These are phyloP conservation scores for Diplazon laetatorius DNA, from an alignment of 2,888 invertebrate species.

Conservation along the genomic window DNA sequence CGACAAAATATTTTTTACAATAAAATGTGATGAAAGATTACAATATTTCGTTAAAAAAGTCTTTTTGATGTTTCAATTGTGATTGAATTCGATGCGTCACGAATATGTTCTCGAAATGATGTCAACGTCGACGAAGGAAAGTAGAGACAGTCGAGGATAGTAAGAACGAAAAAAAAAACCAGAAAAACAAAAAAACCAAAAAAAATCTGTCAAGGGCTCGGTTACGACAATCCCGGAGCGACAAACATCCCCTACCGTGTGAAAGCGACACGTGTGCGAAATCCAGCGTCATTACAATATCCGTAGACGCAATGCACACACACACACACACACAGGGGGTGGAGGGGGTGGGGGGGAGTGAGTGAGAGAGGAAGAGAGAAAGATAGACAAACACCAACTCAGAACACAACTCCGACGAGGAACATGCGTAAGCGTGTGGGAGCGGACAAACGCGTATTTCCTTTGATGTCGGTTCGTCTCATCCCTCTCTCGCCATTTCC, in stretches of 20 bases:
- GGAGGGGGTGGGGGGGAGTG: too few relatives aligned
- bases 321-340: too few relatives aligned
- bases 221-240: background rate
- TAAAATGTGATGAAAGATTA: too few relatives aligned
- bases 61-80: too few relatives aligned
- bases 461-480: slow-evolving; percentile 48
- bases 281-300: slow-evolving; percentile 24
- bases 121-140: too few relatives aligned
- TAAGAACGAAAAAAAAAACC: background rate
- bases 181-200: background rate
- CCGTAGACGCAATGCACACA: background rate
- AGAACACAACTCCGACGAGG: slow-evolving; percentile 3
- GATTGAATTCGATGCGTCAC: too few relatives aligned
- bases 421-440: slow-evolving; percentile 35
- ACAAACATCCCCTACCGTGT: background rate
- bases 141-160: background rate
- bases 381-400: background rate
- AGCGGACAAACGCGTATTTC: slow-evolving; percentile 32
- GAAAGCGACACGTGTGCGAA: slow-evolving; percentile 1
- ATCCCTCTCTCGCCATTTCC: slow-evolving; percentile 27
- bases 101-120: too few relatives aligned
- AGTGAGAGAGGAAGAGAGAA: too few relatives aligned
- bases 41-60: too few relatives aligned
- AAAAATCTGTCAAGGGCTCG: background rate
- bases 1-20: background rate